Percentiles rank a stretch among this genome's conserved stretches.
phyloP scores from a whole-genome alignment of 37 sponge, comb jelly and placozoan species.

The Aphrocallistes beatrix region DNA sequence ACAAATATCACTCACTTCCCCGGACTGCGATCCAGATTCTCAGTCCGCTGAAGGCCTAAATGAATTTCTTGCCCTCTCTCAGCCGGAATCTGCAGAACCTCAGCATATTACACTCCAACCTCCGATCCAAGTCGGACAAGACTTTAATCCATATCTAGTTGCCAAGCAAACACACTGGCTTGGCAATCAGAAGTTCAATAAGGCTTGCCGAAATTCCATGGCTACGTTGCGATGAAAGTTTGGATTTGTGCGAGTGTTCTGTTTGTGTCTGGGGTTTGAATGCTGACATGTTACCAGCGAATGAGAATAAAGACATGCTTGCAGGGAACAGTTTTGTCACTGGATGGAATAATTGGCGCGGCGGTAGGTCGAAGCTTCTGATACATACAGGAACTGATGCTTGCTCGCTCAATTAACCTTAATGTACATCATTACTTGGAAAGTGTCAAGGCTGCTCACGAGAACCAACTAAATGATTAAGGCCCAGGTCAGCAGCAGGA shows the following conservation, averaged over 20 bases:
- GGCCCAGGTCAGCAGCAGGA: neutral
- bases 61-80: neutral
- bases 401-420: neutral
- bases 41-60: neutral
- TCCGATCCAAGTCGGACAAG: neutral
- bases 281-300: neutral
- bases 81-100: neutral
- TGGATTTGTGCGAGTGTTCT: neutral
- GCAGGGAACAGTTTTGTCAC: neutral
- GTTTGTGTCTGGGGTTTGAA: neutral
- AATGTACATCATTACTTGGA: neutral
- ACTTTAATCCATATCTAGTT: neutral
- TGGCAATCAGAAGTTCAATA: neutral
- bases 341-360: neutral
- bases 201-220: neutral
- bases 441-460: neutral
- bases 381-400: neutral
- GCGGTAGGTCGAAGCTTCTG: neutral
- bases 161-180: too few relatives aligned
- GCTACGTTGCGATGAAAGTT: neutral
- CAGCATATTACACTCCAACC: neutral
- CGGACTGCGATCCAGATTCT: neutral
- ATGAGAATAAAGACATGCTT: neutral
- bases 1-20: neutral
- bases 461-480: neutral